Conservation (phyloP, 2,113 vertebrate genomes). For the Bambusicola thoracicus region DNA sequence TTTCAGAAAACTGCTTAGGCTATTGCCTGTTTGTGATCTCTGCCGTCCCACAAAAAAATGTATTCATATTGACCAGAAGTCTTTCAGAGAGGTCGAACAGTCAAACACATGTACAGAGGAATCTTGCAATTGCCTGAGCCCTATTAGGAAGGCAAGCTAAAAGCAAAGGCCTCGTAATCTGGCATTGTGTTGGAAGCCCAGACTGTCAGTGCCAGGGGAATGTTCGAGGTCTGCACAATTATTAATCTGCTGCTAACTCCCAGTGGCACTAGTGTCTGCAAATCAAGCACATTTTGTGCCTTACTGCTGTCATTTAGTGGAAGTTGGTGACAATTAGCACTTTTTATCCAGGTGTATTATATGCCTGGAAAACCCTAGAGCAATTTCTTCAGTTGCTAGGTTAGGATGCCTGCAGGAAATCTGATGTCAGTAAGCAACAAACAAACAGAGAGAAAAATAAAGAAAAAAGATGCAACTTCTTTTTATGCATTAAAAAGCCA, state of each 20-base stretch:
- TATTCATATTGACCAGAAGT: neutral
- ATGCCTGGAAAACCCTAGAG: constrained; percentile 39
- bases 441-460: constrained; percentile 11
- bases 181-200: neutral
- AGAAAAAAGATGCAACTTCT: neutral
- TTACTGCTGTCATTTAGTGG: constrained; percentile 56
- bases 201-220: constrained; percentile 28
- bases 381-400: neutral
- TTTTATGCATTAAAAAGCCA: neutral
- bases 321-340: constrained; percentile 59
- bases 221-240: constrained; percentile 25
- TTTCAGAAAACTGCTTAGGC: neutral
- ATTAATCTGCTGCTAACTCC: constrained; percentile 51
- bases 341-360: constrained; percentile 61
- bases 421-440: constrained; percentile 27
- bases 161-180: neutral
- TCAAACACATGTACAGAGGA: neutral
- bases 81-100: neutral
- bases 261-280: constrained; percentile 35
- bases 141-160: constrained; percentile 12
- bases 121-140: neutral
- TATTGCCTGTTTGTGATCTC: neutral
- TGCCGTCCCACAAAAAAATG: neutral
- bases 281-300: constrained; percentile 59
- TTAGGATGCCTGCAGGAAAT: constrained; percentile 38